Conservation (phyloP, 2,888 invertebrate genomes). For the Drosophila falleni region DNA sequence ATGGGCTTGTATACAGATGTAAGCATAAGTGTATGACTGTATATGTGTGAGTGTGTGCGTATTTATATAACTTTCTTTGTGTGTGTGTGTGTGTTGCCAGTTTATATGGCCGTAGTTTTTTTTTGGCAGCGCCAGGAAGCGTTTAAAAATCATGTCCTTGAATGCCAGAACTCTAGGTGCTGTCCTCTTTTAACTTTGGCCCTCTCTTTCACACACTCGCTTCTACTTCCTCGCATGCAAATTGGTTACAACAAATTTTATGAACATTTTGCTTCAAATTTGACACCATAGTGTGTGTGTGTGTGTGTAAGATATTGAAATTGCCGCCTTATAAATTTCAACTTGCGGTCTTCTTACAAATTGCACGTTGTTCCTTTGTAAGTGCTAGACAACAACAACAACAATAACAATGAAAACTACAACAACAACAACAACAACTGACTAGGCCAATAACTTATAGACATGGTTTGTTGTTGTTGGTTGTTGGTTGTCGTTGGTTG, state of each 20-base stretch:
- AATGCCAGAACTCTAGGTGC: slow-evolving; percentile 32
- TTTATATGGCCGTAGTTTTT: slow-evolving; percentile 54
- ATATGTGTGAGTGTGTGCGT: not conserved
- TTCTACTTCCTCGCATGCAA: slow-evolving; percentile 56
- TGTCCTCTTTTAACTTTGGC: slow-evolving; percentile 2
- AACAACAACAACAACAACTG: slow-evolving; percentile 27
- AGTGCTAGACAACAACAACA: slow-evolving; percentile 30
- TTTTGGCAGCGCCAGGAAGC: slow-evolving; percentile 56
- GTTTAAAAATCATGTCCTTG: slow-evolving; percentile 76
- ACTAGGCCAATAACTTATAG: slow-evolving; percentile 70
- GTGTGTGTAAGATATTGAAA: slow-evolving; percentile 68
- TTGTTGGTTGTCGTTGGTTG: slow-evolving; percentile 5
- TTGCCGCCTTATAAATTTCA: slow-evolving; percentile 76
- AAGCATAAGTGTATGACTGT: not conserved
- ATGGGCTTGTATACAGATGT: slow-evolving; percentile 51
- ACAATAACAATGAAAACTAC: slow-evolving; percentile 7
- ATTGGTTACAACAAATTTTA: slow-evolving; percentile 76
- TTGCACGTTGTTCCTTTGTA: slow-evolving; percentile 55
- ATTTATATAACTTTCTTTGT: not conserved
- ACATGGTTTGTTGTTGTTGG: slow-evolving; percentile 22
- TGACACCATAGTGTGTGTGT: slow-evolving; percentile 57
- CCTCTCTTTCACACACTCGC: not conserved
- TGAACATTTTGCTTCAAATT: slow-evolving; percentile 75
- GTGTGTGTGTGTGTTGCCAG: slow-evolving; percentile 19
- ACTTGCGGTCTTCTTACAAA: slow-evolving; percentile 71